Evolutionary conservation across 2,888 invertebrate species (phyloP), one percentile per base, ranked within the genome.

Genomic region (Gnatocerus cornutus): DNA sequence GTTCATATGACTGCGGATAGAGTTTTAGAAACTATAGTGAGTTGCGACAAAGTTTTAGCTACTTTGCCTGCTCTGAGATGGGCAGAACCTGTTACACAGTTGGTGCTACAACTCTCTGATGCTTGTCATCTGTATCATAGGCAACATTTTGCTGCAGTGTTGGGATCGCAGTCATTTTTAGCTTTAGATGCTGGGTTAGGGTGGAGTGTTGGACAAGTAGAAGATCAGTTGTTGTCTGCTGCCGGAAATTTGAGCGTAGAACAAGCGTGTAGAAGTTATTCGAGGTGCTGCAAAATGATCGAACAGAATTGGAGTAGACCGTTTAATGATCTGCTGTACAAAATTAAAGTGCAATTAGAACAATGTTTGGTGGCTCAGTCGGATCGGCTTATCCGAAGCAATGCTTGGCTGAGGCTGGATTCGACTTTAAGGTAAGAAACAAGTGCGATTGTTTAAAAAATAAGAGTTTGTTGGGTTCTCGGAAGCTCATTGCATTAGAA

Each of bases 201-300:
- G 6, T 91, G 92, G 87, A 92, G 92, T 79, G 90, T 93, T 63
- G 89, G 90, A 30, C 88, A 92, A 0, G 85, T 97, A 8, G 94
- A 95, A 80, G 93, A 94, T 68, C 91, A 94, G 75, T 88, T 97
- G 71, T 86, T 93, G 13, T 88, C 91, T 8, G 93, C 96, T 0
- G 91, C 96, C 0, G 93, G 93, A 71, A 89, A 91, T 68, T 87
- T 97, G 37, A 90, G 93, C 0, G 90, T 95, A 0, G 95, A 96
- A 71, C 93, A 93, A 81, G 92, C 94, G 0, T 96, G 96, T 82
- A 89, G 90, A 65, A 92, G 94, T 70, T 95, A 95, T 78, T 87
- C 89, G 0, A 87, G 87, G 33, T 80, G 81, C 65, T 79, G 82
- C 73, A 82, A 82, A 73, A 79, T 82, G 79, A 50, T 84, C 53